Base-by-base conservation (phyloP, 2,113 vertebrate species). In the Entomyzon cyanotis region DNA sequence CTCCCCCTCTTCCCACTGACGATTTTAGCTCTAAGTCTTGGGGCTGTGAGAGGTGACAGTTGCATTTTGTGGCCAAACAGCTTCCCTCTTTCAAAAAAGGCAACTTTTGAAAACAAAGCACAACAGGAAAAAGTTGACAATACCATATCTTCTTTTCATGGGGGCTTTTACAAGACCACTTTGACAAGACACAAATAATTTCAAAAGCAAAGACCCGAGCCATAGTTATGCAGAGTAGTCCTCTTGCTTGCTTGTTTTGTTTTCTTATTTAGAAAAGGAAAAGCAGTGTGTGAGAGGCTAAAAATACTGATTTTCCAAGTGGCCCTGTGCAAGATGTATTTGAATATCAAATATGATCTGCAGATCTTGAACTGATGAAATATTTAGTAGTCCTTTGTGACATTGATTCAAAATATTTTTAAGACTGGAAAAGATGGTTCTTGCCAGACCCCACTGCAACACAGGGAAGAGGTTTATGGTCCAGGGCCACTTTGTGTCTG, bases 51-150 rank as follows among this genome's bases (percentile, higher is more conserved):
- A 68, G 73, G 69, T 82, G 93, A 87, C 96, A 62, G 96, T 91
- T 97, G 83, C 4, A 3, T 89, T 92, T 95, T 96, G 96, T 92
- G 96, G 94, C 74, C 92, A 89, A 96, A 96, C 85, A 84, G 65
- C 94, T 96, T 96, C 92, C 89, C 80, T 75, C 76, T 96, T 94
- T 95, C 73, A 78, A 84, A 95, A 0, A 24, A 50, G 83, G 37
- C 37, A 31, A 70, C 44, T 39, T 84, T 22, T 71, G 73, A 95
- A 95, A 90, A 69, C 52, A 89, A 92, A 94, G 49, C n/a, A 39
- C 76, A 53, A 49, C 49, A 78, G 53, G 20, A 93, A 92, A 81
- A 78, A 37, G 33, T 11, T 73, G 64, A 37, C 42, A 78, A 75
- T 93, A 58, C 21, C 58, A 68, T 78, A 65, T 28, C 20, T 6